Base-by-base conservation (phyloP, 2,113 vertebrate genomes). In the Siniperca chuatsi region DNA sequence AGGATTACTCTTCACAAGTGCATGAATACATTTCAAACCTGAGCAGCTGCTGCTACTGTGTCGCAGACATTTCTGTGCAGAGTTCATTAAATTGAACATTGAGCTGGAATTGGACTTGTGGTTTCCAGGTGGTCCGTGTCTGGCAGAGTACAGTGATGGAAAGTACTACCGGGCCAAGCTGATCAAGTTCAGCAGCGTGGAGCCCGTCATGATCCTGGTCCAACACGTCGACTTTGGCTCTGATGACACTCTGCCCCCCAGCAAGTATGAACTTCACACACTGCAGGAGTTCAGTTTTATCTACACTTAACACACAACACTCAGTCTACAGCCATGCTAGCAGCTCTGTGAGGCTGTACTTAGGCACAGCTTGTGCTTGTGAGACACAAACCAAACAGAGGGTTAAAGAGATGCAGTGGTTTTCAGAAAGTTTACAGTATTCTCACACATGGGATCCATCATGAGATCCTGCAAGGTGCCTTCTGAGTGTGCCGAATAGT, bases 221-320 rank as follows among this genome's bases (percentile, higher is more conserved):
- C 96, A 97, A 40, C 98, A 98, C 33, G 96, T 99, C 75, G 98
- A 99, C 90, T 99, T 97, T 21, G 98, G 98, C 78, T 97, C 95
- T 11, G 96, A 97, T 11, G 96, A 94, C 88, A 95, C 92, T 50
- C 72, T 98, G 75, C 93, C 97, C 75, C 64, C 86, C 69, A 93
- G 82, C 93, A 97, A 96, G 98, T 99, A 96, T 86, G 82, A 71
- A 8, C 2, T 8, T 23, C 25, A 37, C 62, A 23, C 33, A 44
- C 21, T 15, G 12, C 29, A 25, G 25, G 20, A 37, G 46, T 3
- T 4, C 23, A 42, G 20, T 35, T 57, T n/a, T 5, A 55, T 21
- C 46, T 65, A 21, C 62, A 42, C 35, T 42, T 18, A 20, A 21
- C 18, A 8, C 7, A 55, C 54, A 55, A n/a, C 21, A 2, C 44